A percentile compares a stretch with the other conserved stretches of the same genome.
These are phyloP conservation scores for Macrotus californicus DNA, from an alignment of 2,113 vertebrate species.

Conservation along the genomic window DNA sequence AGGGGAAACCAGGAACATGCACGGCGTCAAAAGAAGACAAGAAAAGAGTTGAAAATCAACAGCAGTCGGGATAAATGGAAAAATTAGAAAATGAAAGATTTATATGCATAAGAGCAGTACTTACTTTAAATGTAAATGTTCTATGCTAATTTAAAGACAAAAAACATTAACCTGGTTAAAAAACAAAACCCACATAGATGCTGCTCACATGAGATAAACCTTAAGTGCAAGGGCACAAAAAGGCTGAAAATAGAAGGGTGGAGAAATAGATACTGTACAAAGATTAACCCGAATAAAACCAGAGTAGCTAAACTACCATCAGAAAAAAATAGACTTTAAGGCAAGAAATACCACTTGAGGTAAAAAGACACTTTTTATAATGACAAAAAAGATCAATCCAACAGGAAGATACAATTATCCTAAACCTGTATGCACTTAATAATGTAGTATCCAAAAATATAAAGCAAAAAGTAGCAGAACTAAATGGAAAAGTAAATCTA, in stretches of 20 bases:
- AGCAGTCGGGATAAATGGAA: neutral
- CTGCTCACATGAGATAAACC: neutral
- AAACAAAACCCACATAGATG: neutral
- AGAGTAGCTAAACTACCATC: neutral
- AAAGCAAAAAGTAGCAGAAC: neutral
- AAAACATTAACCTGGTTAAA: neutral
- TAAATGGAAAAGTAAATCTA: neutral
- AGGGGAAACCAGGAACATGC: neutral
- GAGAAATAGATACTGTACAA: neutral
- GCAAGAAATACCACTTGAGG: neutral
- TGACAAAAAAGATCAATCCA: neutral
- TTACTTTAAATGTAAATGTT: neutral
- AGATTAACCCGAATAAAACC: conserved; percentile 1
- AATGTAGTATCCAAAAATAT: neutral
- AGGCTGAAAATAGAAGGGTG: neutral
- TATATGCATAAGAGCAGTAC: neutral
- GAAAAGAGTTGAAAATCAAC: neutral
- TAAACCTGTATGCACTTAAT: neutral
- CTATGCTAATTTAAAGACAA: neutral
- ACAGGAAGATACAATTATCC: neutral
- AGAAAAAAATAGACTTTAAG: neutral
- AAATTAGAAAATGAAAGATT: neutral
- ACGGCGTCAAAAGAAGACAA: neutral
- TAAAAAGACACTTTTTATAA: neutral
- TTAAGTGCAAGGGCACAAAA: neutral